Evolutionary conservation across 2,113 vertebrate genomes (phyloP).

Genomic region (Menidia beryllina): DNA sequence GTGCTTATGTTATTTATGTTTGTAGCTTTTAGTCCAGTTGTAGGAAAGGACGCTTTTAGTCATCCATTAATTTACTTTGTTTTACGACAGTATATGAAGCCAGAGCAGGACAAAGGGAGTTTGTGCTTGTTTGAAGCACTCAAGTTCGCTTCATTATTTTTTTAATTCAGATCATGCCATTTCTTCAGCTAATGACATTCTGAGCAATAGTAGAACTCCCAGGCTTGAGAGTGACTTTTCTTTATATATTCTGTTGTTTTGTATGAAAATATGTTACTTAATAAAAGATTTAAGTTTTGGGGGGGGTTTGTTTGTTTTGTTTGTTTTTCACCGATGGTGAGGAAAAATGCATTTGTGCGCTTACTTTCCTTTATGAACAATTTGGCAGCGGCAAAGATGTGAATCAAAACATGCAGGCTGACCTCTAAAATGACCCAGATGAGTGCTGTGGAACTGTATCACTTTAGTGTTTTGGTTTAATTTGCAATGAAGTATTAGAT

Average conservation of each 20-base stretch:
- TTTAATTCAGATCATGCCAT: conserved; percentile 67
- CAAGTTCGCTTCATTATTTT: conserved; percentile 47
- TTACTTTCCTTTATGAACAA: conserved; percentile 24
- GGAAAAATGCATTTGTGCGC: conserved; percentile 17
- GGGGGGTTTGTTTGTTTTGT: conserved; percentile 13
- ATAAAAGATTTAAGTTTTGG: conserved; percentile 70
- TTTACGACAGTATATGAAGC: conserved; percentile 67
- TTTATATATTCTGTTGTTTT: conserved; percentile 77
- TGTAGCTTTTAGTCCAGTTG: conserved; percentile 74
- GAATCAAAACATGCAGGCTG: conserved; percentile 1
- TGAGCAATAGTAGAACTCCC: conserved; percentile 78
- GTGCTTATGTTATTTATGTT: conserved; percentile 84
- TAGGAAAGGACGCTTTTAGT: conserved; percentile 68
- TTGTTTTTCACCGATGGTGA: too few species aligned
- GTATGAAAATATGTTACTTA: conserved; percentile 72
- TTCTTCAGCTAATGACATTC: conserved; percentile 76
- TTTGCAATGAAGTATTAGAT: not conserved
- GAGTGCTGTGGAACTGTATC: conserved; percentile 2
- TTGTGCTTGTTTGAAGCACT: conserved; percentile 62
- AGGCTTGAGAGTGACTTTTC: conserved; percentile 70
- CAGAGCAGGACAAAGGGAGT: conserved; percentile 71
- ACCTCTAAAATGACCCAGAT: conserved; percentile 20
- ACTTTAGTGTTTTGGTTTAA: conserved; percentile 11
- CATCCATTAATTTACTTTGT: conserved; percentile 65
- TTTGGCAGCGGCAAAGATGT: not conserved